These are phyloP conservation scores for Ptychobarbus kaznakovi DNA, from an alignment of 2,797 vertebrate genomes.

Conservation along the genomic window DNA sequence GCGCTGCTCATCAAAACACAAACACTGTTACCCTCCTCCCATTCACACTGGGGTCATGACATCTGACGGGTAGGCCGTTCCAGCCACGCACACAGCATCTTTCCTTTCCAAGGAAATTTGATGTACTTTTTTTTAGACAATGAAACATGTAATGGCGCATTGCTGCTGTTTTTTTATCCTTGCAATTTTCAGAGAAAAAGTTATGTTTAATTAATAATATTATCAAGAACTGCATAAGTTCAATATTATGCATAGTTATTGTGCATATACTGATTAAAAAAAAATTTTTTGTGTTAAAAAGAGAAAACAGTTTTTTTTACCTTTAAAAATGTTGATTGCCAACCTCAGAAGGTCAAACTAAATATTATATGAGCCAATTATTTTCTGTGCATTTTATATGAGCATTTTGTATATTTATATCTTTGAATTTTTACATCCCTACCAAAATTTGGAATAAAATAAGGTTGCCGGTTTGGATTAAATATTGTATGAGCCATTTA, in stretches of 20 bases:
- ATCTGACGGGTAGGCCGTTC: background rate
- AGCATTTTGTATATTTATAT: background rate
- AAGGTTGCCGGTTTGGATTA: background rate
- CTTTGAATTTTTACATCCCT: background rate
- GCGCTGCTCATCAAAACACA: conserved; percentile 13
- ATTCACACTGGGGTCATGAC: conserved; percentile 3
- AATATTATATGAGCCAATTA: background rate
- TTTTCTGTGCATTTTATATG: conserved; percentile 5
- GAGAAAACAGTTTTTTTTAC: no score
- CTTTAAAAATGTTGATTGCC: no score
- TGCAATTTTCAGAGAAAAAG: background rate
- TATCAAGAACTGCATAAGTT: background rate
- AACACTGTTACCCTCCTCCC: background rate
- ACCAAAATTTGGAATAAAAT: background rate
- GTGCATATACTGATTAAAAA: background rate
- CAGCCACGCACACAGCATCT: background rate
- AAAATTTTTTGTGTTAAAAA: background rate
- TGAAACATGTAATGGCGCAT: background rate
- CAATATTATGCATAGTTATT: background rate
- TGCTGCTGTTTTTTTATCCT: background rate
- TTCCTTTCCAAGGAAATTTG: background rate
- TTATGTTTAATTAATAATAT: background rate
- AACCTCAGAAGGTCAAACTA: background rate
- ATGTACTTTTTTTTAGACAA: background rate
- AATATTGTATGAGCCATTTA: background rate